Evolutionary conservation across 2,888 invertebrate species (phyloP).

Genomic region (Amblyteles armatorius): DNA sequence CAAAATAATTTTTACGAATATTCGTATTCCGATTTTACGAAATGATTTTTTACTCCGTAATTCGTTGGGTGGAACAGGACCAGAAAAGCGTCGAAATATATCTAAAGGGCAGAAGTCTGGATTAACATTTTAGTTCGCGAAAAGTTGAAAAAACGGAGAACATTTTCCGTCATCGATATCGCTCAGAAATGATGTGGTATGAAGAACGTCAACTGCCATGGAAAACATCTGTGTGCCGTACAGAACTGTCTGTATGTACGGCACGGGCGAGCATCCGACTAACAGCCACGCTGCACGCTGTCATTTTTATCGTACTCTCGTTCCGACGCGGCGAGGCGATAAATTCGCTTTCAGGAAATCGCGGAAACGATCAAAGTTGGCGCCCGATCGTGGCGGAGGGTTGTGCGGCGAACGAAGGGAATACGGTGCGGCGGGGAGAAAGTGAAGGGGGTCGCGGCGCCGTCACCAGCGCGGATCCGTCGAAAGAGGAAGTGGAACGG

Average conservation of each 20-base stretch:
- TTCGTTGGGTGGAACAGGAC: too few relatives aligned
- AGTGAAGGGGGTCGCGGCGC: conserved; percentile 10
- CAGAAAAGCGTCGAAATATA: neutral
- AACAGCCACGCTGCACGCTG: conserved; percentile 7
- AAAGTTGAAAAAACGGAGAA: neutral
- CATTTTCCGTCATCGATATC: neutral
- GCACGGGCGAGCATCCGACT: neutral
- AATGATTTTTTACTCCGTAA: too few relatives aligned
- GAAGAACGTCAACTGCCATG: conserved; percentile 6
- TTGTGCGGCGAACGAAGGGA: conserved; percentile 27
- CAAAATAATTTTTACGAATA: too few relatives aligned
- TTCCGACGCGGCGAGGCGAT: conserved; percentile 53
- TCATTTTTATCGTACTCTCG: conserved; percentile 50
- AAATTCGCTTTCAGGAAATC: conserved; percentile 62
- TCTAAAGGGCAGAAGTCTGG: neutral
- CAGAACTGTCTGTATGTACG: neutral
- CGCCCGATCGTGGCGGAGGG: conserved; percentile 43
- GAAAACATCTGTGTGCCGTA: neutral
- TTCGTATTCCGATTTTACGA: too few relatives aligned
- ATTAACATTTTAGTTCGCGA: neutral
- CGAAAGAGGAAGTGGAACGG: conserved; percentile 4
- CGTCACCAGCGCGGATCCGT: conserved; percentile 30
- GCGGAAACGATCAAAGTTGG: conserved; percentile 61
- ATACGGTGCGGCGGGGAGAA: conserved; percentile 6
- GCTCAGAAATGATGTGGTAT: neutral